These are phyloP conservation scores for Drosophila melanosoma DNA, from an alignment of 2,888 invertebrate genomes.

Conservation along the genomic window DNA sequence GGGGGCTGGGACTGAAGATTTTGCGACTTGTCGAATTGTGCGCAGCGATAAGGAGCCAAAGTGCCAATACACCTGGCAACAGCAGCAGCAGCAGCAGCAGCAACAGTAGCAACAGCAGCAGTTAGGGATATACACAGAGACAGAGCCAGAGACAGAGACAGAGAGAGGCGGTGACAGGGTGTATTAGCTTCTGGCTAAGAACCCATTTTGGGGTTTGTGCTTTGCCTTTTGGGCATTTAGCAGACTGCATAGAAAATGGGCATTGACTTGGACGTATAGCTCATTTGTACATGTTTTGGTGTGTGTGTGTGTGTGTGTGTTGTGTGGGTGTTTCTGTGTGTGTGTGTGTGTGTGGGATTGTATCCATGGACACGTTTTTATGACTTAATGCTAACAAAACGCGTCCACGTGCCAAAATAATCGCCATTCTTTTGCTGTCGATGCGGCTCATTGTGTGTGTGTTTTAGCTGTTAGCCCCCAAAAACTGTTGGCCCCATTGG, in stretches of 20 bases:
- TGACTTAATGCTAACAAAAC: constrained; percentile 81
- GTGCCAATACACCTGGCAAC: constrained; percentile 65
- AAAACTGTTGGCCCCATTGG: not conserved
- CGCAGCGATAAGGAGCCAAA: constrained; percentile 72
- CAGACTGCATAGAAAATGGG: constrained; percentile 63
- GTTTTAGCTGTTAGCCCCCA: constrained; percentile 48
- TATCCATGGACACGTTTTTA: constrained; percentile 78
- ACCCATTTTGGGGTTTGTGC: constrained; percentile 32
- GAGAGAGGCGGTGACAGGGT: not conserved
- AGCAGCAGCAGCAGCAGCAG: constrained; percentile 25
- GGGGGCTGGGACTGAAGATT: constrained; percentile 43
- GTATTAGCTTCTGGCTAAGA: constrained; percentile 21
- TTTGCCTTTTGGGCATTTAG: constrained; percentile 55
- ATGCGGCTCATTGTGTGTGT: constrained; percentile 77
- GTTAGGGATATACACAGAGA: not conserved
- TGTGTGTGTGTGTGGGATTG: constrained; percentile 32
- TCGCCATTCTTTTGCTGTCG: constrained; percentile 77
- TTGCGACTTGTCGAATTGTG: constrained; percentile 68
- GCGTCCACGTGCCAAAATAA: constrained; percentile 82
- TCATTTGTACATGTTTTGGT: constrained; percentile 37
- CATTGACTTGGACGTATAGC: constrained; percentile 49
- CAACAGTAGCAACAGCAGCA: not conserved
- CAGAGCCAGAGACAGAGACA: not conserved
- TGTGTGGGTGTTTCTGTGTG: constrained; percentile 2
- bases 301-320: constrained; percentile 2